Evolutionary conservation across 2,113 vertebrate genomes (phyloP).

Genomic region (Haliaeetus leucogaster): DNA sequence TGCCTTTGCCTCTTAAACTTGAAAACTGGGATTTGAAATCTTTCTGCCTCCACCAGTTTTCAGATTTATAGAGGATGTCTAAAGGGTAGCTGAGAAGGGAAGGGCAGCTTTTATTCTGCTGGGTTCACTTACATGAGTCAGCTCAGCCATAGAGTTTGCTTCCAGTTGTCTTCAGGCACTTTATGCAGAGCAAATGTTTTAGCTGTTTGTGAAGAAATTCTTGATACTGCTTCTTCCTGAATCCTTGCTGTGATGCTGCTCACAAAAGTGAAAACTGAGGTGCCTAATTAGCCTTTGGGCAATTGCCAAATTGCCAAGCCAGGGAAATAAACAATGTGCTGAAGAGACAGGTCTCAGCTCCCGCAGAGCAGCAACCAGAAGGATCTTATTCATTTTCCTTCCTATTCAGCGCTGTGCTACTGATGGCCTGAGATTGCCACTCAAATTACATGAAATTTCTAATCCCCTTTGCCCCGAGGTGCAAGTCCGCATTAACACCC

Average conservation of each 20-base stretch:
- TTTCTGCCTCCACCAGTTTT: background rate
- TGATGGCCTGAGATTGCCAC: background rate
- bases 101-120: background rate
- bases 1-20: background rate
- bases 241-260: background rate
- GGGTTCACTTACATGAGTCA: background rate
- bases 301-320: background rate
- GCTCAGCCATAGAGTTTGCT: background rate
- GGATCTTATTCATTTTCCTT: background rate
- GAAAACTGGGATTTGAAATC: background rate
- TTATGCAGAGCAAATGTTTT: slow-evolving; percentile 1
- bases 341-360: background rate
- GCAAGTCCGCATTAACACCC: background rate
- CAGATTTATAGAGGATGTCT: background rate
- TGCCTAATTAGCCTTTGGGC: slow-evolving; percentile 39
- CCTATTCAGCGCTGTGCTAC: background rate
- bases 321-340: background rate
- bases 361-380: background rate
- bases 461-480: background rate
- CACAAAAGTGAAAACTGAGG: slow-evolving; percentile 3
- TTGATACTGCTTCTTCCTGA: slow-evolving; percentile 3
- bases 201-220: slow-evolving; percentile 24
- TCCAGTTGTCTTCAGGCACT: background rate
- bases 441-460: background rate
- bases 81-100: background rate